Base-by-base conservation (phyloP, 2,888 invertebrate species). In the Brachylomia viminalis region DNA sequence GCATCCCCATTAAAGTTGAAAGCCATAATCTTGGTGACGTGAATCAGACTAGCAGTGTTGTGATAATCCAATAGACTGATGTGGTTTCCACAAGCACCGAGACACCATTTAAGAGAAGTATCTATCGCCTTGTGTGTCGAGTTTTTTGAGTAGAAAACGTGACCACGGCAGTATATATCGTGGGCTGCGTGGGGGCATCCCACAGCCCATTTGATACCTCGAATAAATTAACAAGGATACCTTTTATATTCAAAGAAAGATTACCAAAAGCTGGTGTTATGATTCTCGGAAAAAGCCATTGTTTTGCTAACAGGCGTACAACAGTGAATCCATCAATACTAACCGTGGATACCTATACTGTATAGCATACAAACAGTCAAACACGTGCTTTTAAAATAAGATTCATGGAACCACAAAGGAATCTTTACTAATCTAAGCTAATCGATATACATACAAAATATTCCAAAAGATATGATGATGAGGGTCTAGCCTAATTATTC, bases 401-500 rank as follows among this genome's bases (percentile, higher is more conserved):
- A 27, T 27, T 20, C 13, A 13, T 2, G 2, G 15, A 47, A 66
- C 15, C 5, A 47, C 30, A 66, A 66, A 30, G 23, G 10, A 27
- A n/a, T n/a, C n/a, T n/a, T n/a, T n/a, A n/a, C n/a, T n/a, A n/a
- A n/a, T n/a, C n/a, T n/a, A n/a, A n/a, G n/a, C 33, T 8, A 23
- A 17, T 62, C 13, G 10, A 33, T 23, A 6, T 20, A 11, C 2
- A 13, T 30, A 27, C 0, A 75, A 81, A 81, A 74, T 71, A 70
- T 85, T 85, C 65, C 74, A 56, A 66, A 79, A 17, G 6, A 71
- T 42, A n/a, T n/a, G n/a, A n/a, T n/a, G n/a, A n/a, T n/a, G n/a
- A n/a, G n/a, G n/a, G n/a, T 73, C n/a, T 6, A 62, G 27, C 45
- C 72, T 54, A 85, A 82, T 83, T 75, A 67, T 38, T 27, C 38